A percentile compares a stretch with the other conserved stretches of the same genome.
These are phyloP conservation scores for Portevinia maculata DNA, from an alignment of 2,888 invertebrate genomes.

Conservation along the genomic window DNA sequence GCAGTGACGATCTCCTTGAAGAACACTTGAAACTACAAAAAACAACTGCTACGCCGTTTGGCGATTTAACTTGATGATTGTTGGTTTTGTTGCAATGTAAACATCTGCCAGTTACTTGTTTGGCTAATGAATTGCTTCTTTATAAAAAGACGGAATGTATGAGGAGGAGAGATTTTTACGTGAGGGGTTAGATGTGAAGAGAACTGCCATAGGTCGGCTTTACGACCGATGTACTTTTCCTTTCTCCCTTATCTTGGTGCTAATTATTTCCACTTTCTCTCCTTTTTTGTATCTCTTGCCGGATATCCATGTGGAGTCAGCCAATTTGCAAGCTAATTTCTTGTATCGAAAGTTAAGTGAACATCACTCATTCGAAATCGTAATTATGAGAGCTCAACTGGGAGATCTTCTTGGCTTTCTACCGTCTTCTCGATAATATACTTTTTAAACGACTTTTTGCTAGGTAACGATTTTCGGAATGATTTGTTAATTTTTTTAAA, in stretches of 20 bases:
- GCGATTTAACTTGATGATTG: not conserved
- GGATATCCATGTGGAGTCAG: not conserved
- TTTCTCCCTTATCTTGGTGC: slow-evolving; percentile 19
- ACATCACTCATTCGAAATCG: not conserved
- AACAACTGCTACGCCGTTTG: not conserved
- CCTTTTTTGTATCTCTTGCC: slow-evolving; percentile 4
- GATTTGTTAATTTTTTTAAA: no score
- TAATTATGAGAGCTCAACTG: no score
- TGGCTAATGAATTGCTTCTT: slow-evolving; percentile 1
- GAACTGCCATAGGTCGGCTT: not conserved
- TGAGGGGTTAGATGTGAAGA: not conserved
- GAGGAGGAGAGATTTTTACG: not conserved
- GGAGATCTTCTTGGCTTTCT: no score
- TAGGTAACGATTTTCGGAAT: no score
- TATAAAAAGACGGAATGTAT: not conserved
- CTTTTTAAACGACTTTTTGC: no score
- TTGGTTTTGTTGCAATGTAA: slow-evolving; percentile 6
- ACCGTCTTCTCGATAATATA: not conserved
- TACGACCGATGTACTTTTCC: slow-evolving; percentile 32
- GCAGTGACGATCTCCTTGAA: not conserved
- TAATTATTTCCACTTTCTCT: slow-evolving; percentile 44
- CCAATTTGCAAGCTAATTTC: not conserved
- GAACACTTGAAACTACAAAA: not conserved
- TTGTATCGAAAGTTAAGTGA: slow-evolving; percentile 10
- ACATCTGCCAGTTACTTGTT: slow-evolving; percentile 14